Evolutionary conservation across 2,113 vertebrate genomes (phyloP).

Genomic region (Limnothrissa miodon): DNA sequence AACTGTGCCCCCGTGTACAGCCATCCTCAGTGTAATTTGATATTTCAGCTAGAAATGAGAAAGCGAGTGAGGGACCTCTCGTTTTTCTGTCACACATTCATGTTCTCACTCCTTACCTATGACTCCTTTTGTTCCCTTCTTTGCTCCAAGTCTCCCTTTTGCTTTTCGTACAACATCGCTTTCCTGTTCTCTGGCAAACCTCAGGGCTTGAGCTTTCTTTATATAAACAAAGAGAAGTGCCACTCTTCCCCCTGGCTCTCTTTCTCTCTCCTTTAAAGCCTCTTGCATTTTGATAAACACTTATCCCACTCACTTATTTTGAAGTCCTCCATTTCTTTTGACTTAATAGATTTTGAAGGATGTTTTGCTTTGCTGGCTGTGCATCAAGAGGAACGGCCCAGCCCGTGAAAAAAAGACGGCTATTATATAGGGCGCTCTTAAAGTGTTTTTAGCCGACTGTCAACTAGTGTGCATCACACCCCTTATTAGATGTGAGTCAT

Average conservation of each 20-base stretch:
- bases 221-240: not conserved
- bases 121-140: not conserved
- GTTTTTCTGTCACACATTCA: not conserved
- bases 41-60: constrained; percentile 28
- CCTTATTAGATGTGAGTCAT: constrained; percentile 39
- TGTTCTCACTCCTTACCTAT: not conserved
- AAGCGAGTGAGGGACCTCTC: not conserved
- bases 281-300: constrained; percentile 11
- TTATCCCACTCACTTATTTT: not conserved
- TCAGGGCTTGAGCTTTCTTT: not conserved
- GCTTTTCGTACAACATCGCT: not conserved
- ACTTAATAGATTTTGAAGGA: not conserved
- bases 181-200: not conserved
- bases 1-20: not conserved
- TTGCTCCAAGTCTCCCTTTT: not conserved
- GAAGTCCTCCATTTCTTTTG: not conserved
- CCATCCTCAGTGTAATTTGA: constrained; percentile 32
- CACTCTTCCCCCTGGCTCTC: not conserved
- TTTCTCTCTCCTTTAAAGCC: constrained; percentile 11
- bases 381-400: not conserved
- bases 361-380: not conserved
- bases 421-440: not conserved
- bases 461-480: constrained; percentile 38
- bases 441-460: constrained; percentile 25
- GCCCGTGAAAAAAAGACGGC: not conserved